Evolutionary conservation across 92 coral and sea anemone species (phyloP).

Genomic region (Actinernus sp.): DNA sequence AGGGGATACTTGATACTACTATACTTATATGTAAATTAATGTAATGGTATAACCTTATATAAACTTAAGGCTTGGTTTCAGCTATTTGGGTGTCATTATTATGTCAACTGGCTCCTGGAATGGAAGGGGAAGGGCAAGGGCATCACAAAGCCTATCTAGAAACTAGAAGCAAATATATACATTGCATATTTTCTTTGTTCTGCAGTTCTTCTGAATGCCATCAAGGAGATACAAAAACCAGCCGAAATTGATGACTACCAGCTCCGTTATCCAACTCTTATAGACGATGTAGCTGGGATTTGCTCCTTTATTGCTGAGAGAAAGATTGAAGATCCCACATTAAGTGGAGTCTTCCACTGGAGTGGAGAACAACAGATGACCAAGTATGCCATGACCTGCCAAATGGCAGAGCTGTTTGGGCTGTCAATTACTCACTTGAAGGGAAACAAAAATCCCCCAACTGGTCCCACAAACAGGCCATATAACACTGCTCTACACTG

Average conservation of each 20-base stretch:
- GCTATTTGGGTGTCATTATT: too few relatives aligned
- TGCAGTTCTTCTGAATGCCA: conserved; percentile 64
- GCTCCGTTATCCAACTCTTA: conserved; percentile 79
- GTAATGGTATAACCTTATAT: too few relatives aligned
- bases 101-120: too few relatives aligned
- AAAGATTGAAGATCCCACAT: conserved; percentile 7
- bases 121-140: too few relatives aligned
- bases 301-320: conserved; percentile 60
- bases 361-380: conserved; percentile 77
- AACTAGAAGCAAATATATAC: too few relatives aligned
- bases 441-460: conserved; percentile 70
- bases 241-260: conserved; percentile 74
- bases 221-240: conserved; percentile 56
- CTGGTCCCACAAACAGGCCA: conserved; percentile 82
- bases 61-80: too few relatives aligned
- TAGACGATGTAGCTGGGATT: conserved; percentile 75
- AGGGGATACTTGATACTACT: too few relatives aligned
- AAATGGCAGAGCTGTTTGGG: conserved; percentile 70
- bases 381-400: conserved; percentile 76
- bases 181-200: too few relatives aligned
- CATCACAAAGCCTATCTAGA: too few relatives aligned
- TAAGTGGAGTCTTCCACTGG: conserved; percentile 87
- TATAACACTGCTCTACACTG: conserved; percentile 78
- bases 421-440: conserved; percentile 66
- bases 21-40: too few relatives aligned